These are phyloP conservation scores for Himantopus leucocephalus DNA, from an alignment of 2,113 vertebrate genomes.

Conservation along the genomic window DNA sequence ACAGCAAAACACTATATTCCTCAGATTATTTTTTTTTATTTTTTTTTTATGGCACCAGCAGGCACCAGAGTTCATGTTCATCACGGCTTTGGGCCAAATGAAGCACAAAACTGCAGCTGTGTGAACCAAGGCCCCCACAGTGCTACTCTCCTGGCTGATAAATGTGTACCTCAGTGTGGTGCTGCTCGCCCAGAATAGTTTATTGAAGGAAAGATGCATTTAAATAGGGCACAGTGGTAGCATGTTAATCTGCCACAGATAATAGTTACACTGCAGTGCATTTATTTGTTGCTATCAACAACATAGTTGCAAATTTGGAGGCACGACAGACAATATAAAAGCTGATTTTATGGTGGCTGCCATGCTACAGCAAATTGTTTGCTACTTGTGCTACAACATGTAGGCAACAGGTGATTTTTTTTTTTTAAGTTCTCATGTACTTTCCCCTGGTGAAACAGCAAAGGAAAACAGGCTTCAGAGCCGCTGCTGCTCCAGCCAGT, in stretches of 20 bases:
- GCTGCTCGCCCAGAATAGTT: constrained; percentile 47
- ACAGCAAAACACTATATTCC: constrained; percentile 22
- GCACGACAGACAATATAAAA: constrained; percentile 28
- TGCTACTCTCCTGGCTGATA: constrained; percentile 45
- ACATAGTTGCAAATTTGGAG: constrained; percentile 33
- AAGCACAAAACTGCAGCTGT: constrained; percentile 65
- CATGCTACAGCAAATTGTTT: constrained; percentile 5
- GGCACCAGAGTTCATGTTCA: constrained; percentile 27
- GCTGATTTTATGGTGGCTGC: constrained; percentile 42
- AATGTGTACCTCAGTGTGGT: constrained; percentile 53
- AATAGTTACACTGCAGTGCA: constrained; percentile 60
- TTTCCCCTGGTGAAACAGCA: neutral
- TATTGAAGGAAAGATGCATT: constrained; percentile 48
- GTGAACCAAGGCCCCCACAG: constrained; percentile 47
- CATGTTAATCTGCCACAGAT: constrained; percentile 65
- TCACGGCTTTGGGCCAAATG: constrained; percentile 54
- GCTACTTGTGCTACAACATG: constrained; percentile 4
- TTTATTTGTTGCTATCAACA: constrained; percentile 60
- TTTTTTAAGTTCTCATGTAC: neutral
- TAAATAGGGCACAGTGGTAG: constrained; percentile 56
- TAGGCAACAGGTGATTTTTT: constrained; percentile 36
- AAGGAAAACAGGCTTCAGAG: neutral
- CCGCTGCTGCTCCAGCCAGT: neutral
- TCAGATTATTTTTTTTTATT: neutral
- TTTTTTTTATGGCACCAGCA: constrained; percentile 9